A percentile compares a stretch with the other conserved stretches of the same genome.
Evolutionary conservation across 2,797 vertebrate genomes (phyloP).

Genomic region (Corythornis leucogaster): DNA sequence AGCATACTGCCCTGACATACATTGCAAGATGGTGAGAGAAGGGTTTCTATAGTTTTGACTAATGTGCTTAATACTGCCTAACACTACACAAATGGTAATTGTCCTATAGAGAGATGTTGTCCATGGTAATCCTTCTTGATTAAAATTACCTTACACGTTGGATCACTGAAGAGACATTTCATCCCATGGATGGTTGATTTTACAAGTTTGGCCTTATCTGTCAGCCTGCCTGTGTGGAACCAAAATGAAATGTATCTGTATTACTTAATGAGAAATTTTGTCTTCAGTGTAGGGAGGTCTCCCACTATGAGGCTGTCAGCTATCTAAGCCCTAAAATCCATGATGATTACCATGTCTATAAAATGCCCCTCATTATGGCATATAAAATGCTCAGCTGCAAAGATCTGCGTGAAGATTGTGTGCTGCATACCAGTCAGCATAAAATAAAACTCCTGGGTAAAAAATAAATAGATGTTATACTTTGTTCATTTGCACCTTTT

Average conservation of each 20-base stretch:
- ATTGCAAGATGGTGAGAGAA: neutral
- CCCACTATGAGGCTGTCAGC: conserved; percentile 72
- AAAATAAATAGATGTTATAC: conserved; percentile 40
- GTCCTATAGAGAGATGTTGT: conserved; percentile 46
- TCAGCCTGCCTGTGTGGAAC: conserved; percentile 52
- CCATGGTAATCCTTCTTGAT: conserved; percentile 28
- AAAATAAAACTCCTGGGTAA: conserved; percentile 69
- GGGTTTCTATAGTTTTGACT: conserved; percentile 43
- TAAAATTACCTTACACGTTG: conserved; percentile 34
- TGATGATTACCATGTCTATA: conserved; percentile 73
- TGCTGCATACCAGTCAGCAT: conserved; percentile 57
- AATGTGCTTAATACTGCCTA: conserved; percentile 43
- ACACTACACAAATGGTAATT: conserved; percentile 15
- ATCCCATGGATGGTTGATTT: conserved; percentile 55
- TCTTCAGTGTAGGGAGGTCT: conserved; percentile 68
- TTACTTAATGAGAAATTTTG: conserved; percentile 77
- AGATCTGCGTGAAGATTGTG: conserved; percentile 68
- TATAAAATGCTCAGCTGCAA: conserved; percentile 71
- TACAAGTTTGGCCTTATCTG: conserved; percentile 66
- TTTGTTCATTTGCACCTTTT: conserved; percentile 31
- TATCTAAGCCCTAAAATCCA: conserved; percentile 77
- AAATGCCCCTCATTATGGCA: conserved; percentile 73
- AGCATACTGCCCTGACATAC: neutral
- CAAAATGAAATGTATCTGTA: conserved; percentile 70
- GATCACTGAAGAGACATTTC: conserved; percentile 52